Evolutionary conservation across 1,140 invertebrate genomes (phyloP).

Genomic region (Drosophila orosa): DNA sequence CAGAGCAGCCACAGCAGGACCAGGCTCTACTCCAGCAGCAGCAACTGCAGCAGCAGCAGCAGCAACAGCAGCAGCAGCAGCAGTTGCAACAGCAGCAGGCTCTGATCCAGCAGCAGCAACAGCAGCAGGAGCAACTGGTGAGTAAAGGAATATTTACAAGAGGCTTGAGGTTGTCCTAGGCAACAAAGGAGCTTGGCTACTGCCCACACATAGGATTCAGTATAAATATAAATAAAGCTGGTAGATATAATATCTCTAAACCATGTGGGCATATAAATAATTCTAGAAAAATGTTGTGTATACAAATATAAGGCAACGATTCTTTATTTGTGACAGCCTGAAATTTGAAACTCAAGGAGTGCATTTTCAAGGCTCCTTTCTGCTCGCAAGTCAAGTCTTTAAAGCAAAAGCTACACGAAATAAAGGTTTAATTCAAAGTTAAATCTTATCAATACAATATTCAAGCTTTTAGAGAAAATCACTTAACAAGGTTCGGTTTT

Average conservation of each 20-base stretch:
- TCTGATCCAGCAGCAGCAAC: background rate
- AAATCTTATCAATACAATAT: background rate
- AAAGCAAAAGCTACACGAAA: too few species aligned
- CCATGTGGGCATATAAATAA: too few species aligned
- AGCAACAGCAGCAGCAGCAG: constrained; percentile 16
- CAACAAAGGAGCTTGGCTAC: background rate
- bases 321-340: background rate
- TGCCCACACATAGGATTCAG: background rate
- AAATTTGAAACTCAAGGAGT: background rate
- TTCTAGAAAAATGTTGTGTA: too few species aligned
- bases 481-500: background rate
- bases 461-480: background rate
- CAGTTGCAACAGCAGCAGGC: background rate
- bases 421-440: background rate
- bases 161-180: background rate
- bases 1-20: constrained; percentile 29
- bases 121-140: constrained; percentile 54
- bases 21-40: constrained; percentile 23
- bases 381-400: background rate
- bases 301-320: too few species aligned
- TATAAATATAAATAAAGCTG: background rate
- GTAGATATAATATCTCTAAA: background rate
- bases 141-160: constrained; percentile 17
- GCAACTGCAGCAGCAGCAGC: constrained; percentile 20
- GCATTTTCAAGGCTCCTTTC: background rate